Evolutionary conservation across 2,797 vertebrate species (phyloP), one percentile per base, ranked within the genome.

Genomic region (Pipistrellus pipistrellus): DNA sequence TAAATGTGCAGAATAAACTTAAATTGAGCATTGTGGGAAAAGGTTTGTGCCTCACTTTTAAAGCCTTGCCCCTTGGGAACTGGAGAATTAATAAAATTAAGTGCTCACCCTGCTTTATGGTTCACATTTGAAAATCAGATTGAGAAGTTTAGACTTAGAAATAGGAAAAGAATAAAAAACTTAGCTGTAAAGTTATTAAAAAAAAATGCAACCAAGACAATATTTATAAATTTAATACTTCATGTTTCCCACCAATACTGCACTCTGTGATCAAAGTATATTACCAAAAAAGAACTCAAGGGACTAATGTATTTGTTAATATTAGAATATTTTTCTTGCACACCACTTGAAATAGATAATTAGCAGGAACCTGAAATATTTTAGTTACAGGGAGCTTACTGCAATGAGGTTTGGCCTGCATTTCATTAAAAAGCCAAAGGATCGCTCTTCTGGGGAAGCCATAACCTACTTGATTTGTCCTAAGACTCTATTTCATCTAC

Each of bases 391-490:
- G 32, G n/a, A 76, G 30, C 35, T 90, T 85, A 73, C 0, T 59
- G 7, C 53, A 71, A 91, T 80, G 72, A 72, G 32, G 85, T 89
- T 59, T 93, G 41, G 90, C 90, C 73, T 51, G 44, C 86, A 95
- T 89, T 97, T 96, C 91, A 88, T 87, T 88, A 81, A 85, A 85
- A 92, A 93, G 85, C 20, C 77, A 94, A 89, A 13, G 30, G 48
- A 90, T 41, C 41, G 71, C 25, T 88, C 51, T 93, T 78, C 69
- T 76, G 30, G 88, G 75, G 46, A 95, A 92, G 87, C 18, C 46
- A 82, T 93, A 91, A 94, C 55, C 83, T 83, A 95, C 69, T 76
- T 59, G 30, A 88, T 89, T 46, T 85, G 87, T 90, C 77, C 76
- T 81, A 68, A 13, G 88, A 69, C 38, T 78, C 66, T 91, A 35